Evolutionary conservation across 2,888 invertebrate genomes (phyloP).

Genomic region (Scaptomyza flava): DNA sequence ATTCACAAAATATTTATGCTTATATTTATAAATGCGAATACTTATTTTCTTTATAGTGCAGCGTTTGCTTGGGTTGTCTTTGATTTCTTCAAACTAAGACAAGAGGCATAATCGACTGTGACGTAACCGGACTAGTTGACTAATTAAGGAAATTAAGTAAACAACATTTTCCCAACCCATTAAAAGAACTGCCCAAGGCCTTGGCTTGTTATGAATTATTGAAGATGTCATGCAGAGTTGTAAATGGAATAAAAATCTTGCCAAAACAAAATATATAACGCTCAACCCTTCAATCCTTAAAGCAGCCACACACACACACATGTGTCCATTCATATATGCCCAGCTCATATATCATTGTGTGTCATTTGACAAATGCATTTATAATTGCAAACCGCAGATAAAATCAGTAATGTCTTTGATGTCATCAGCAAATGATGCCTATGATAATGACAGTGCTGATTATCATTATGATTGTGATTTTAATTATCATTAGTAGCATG

Average conservation of each 20-base stretch:
- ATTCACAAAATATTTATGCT: background rate
- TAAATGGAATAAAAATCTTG: no score
- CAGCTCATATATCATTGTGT: slow-evolving; percentile 28
- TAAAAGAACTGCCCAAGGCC: no score
- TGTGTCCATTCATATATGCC: background rate
- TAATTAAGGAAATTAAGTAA: no score
- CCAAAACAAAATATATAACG: no score
- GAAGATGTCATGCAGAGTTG: no score
- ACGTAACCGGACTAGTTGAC: no score
- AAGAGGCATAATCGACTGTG: background rate
- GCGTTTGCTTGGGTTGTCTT: no score
- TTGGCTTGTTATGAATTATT: no score
- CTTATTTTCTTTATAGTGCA: background rate
- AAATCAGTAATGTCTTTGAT: slow-evolving; percentile 28
- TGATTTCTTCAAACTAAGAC: no score
- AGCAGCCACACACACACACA: background rate
- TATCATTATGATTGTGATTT: slow-evolving; percentile 4
- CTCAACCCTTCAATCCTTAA: background rate
- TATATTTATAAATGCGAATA: background rate
- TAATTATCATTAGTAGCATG: slow-evolving; percentile 10
- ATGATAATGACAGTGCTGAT: background rate
- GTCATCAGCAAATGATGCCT: slow-evolving; percentile 24
- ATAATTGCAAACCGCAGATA: slow-evolving; percentile 66
- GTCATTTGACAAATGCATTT: slow-evolving; percentile 69
- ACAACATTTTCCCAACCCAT: no score